Conservation (phyloP, 1,140 invertebrate species). For the Lerema accius region DNA sequence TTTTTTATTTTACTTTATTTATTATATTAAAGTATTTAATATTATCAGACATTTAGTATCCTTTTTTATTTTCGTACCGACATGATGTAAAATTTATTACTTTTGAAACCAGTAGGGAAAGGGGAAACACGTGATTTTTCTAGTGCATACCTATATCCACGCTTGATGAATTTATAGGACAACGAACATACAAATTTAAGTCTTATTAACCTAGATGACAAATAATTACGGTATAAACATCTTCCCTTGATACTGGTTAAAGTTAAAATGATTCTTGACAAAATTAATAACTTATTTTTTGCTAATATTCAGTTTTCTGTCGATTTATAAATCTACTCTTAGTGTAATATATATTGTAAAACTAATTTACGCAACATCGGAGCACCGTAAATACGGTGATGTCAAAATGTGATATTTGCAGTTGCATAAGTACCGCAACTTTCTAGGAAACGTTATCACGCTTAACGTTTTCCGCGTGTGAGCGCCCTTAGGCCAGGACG, state of each 20-base stretch:
- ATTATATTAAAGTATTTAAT: constrained; percentile 3
- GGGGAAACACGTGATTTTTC: constrained; percentile 31
- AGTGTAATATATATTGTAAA: constrained; percentile 30
- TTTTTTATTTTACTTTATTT: constrained; percentile 21
- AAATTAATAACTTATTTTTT: constrained; percentile 6
- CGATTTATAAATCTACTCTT: constrained; percentile 28
- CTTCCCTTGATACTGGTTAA: constrained; percentile 23
- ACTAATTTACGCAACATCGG: constrained; percentile 32
- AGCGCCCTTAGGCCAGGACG: constrained; percentile 17
- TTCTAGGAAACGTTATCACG: constrained; percentile 21
- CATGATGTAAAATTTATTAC: constrained; percentile 7
- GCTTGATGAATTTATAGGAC: constrained; percentile 66
- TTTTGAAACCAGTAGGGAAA: constrained; percentile 21
- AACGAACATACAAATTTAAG: constrained; percentile 71
- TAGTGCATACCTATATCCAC: constrained; percentile 41
- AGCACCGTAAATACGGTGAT: constrained; percentile 19
- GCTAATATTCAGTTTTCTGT: constrained; percentile 2
- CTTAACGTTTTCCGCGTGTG: constrained; percentile 23
- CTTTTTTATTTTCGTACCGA: constrained; percentile 1
- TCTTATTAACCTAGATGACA: constrained; percentile 38
- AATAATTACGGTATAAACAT: constrained; percentile 21
- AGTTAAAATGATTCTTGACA: background rate
- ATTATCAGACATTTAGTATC: background rate
- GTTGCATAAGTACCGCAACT: constrained; percentile 35
- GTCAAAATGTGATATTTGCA: constrained; percentile 34